Evolutionary conservation across 1,140 invertebrate genomes (phyloP), one percentile per base, ranked within the genome.

Genomic region (Bicyclus anynana): DNA sequence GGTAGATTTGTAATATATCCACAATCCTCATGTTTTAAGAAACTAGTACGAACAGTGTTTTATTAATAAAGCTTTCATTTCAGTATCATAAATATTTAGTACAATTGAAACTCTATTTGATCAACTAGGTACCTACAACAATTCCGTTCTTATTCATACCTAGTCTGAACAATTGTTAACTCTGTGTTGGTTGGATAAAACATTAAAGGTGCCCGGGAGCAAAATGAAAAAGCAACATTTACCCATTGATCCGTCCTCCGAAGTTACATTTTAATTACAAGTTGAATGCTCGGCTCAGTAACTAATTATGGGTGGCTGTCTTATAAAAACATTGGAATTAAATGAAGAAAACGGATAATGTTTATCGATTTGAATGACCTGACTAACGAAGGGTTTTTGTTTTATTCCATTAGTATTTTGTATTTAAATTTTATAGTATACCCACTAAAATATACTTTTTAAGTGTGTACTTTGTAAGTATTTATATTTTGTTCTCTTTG

Each of bases 201-300:
- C 40, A 57, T 50, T 44, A 51, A 44, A 60, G 54, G 60, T 65
- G 53, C 58, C 59, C 65, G 69, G 46, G 61, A 75, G 57, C 59
- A 53, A 72, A 77, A 84, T 80, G 71, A 67, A 82, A 84, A 69
- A 74, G 65, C 81, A 79, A 82, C 73, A 82, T 76, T 75, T 69
- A 70, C 62, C 62, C 55, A 62, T 71, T 68, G 65, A 67, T 75
- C 65, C 65, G 69, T 69, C 65, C 69, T 68, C 63, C 47, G 54
- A 80, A 74, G 69, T 79, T 69, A 72, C 72, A 74, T 74, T 81
- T 80, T 75, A 78, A 84, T 80, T 79, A 77, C 52, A 72, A 71
- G 49, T 72, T 52, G 61, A 69, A 71, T 69, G 55, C 70, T 65
- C 40, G 60, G 60, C 42, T 54, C 56, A 56, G 44, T 47, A 23